Conservation (phyloP, 2,888 invertebrate genomes). For the Fragum sueziense region DNA sequence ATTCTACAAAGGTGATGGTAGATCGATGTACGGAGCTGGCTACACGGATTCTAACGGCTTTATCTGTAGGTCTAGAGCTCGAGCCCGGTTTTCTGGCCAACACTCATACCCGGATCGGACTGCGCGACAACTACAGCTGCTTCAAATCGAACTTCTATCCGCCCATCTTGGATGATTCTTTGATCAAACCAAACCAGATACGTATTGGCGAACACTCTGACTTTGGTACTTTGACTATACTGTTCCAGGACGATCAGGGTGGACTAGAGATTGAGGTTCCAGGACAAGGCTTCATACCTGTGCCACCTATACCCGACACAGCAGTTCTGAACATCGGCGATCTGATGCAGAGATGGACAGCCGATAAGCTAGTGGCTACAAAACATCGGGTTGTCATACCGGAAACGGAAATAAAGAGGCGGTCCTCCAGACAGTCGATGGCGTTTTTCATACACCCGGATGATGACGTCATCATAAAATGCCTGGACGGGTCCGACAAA, state of each 20-base stretch:
- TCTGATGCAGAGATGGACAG: constrained; percentile 89
- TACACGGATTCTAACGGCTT: constrained; percentile 17
- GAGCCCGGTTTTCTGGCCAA: constrained; percentile 13
- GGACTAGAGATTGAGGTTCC: constrained; percentile 85
- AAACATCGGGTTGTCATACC: constrained; percentile 66
- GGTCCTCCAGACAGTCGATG: constrained; percentile 59
- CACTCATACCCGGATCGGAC: constrained; percentile 24
- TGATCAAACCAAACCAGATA: constrained; percentile 58
- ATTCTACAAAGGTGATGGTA: constrained; percentile 5
- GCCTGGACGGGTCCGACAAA: constrained; percentile 67
- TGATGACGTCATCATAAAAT: constrained; percentile 60
- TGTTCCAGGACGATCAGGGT: constrained; percentile 65
- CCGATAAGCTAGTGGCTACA: constrained; percentile 87
- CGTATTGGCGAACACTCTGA: constrained; percentile 68
- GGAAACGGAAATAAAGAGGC: constrained; percentile 33
- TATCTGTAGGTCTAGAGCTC: constrained; percentile 26
- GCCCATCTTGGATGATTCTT: constrained; percentile 12
- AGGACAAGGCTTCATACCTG: constrained; percentile 88
- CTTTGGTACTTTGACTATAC: constrained; percentile 62
- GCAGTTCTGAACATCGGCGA: constrained; percentile 90
- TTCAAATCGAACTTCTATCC: constrained; percentile 32
- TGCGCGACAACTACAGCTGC: constrained; percentile 9
- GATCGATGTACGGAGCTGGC: constrained; percentile 11
- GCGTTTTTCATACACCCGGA: constrained; percentile 67
- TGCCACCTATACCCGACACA: constrained; percentile 89